phyloP scores from a whole-genome alignment of 2,888 invertebrate genomes.

The Drosophila fungiperda region DNA sequence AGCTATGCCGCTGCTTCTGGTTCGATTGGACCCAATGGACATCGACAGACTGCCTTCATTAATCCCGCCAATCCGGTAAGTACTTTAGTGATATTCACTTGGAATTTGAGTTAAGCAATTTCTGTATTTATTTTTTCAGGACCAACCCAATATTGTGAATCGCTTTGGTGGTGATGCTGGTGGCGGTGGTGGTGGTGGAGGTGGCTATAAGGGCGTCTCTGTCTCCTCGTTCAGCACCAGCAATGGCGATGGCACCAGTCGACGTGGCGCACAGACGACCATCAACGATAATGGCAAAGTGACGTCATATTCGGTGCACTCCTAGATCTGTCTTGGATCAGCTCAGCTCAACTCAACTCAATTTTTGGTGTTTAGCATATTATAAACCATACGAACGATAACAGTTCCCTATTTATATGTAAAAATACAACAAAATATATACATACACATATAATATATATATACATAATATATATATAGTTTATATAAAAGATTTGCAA shows the following conservation, averaged over 20 bases:
- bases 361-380: constrained; percentile 47
- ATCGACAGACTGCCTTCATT: constrained; percentile 87
- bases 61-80: constrained; percentile 87
- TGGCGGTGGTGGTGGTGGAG: constrained; percentile 70
- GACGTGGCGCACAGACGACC: constrained; percentile 88
- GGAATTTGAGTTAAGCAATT: neutral
- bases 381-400: constrained; percentile 15
- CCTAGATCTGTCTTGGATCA: constrained; percentile 58
- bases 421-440: constrained; percentile 9
- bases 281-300: constrained; percentile 91
- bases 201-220: constrained; percentile 86
- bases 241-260: constrained; percentile 87
- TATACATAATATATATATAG: constrained; percentile 19
- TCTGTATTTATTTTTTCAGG: constrained; percentile 45
- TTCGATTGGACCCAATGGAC: constrained; percentile 86
- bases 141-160: constrained; percentile 79
- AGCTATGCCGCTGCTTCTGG: constrained; percentile 86
- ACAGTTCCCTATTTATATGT: constrained; percentile 46
- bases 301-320: constrained; percentile 86
- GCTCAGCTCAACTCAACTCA: constrained; percentile 2
- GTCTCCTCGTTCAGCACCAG: constrained; percentile 88
- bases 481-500: constrained; percentile 24
- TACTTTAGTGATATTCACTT: neutral
- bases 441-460: constrained; percentile 28
- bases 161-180: constrained; percentile 47